Conservation (phyloP, 2,113 vertebrate genomes). For the Caranx melampygus region DNA sequence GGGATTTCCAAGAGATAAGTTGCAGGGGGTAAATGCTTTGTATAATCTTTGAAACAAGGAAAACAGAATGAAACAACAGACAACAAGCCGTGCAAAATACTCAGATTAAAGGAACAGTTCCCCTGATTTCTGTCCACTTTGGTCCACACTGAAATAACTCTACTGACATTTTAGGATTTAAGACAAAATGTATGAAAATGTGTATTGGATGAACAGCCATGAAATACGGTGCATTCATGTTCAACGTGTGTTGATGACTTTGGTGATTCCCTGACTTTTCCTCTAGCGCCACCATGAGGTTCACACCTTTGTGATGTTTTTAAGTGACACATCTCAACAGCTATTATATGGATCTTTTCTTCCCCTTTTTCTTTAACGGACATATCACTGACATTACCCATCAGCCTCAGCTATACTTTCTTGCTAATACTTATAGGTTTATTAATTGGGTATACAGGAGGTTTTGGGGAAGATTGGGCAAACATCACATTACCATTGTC, state of each 20-base stretch:
- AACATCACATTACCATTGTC: too few relatives aligned
- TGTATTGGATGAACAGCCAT: too few relatives aligned
- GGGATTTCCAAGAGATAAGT: slow-evolving; percentile 45
- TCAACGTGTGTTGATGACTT: neutral
- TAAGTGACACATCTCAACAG: neutral
- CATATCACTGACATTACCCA: too few relatives aligned
- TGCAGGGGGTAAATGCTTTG: slow-evolving; percentile 51
- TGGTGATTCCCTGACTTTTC: too few relatives aligned
- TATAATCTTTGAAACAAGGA: slow-evolving; percentile 8
- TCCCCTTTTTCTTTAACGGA: too few relatives aligned
- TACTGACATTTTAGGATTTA: neutral
- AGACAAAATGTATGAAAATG: neutral
- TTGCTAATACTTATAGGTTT: too few relatives aligned
- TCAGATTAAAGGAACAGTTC: too few relatives aligned
- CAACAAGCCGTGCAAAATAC: slow-evolving; percentile 17
- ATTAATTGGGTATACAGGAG: too few relatives aligned
- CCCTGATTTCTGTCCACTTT: neutral
- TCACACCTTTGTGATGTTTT: neutral
- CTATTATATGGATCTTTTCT: neutral
- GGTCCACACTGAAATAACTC: neutral
- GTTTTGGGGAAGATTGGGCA: too few relatives aligned
- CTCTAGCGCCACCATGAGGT: neutral
- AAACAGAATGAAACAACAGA: slow-evolving; percentile 20
- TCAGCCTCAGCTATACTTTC: too few relatives aligned
- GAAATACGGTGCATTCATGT: neutral